These are phyloP conservation scores for Drosophila sproati DNA, from an alignment of 1,140 invertebrate species.

Conservation along the genomic window DNA sequence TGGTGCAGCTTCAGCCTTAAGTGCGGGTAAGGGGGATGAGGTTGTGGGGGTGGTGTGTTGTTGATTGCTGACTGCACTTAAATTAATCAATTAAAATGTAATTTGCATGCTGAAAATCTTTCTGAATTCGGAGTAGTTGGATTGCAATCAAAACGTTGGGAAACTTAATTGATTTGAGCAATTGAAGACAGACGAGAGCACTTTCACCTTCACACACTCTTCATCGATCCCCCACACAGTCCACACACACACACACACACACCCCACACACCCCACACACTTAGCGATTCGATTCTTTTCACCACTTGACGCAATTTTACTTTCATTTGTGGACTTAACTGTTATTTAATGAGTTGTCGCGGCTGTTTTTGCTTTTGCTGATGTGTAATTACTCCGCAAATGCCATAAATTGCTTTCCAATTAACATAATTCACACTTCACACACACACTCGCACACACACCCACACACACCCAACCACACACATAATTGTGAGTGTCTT, in stretches of 20 bases:
- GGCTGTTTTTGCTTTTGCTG: neutral
- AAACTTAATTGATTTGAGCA: conserved; percentile 39
- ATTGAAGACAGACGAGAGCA: neutral
- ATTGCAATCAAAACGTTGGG: conserved; percentile 18
- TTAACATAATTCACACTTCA: conserved; percentile 76
- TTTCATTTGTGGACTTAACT: conserved; percentile 66
- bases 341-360: conserved; percentile 65
- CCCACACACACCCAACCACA: conserved; percentile 4
- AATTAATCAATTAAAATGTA: conserved; percentile 17
- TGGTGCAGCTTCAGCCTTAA: neutral
- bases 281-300: conserved; percentile 27
- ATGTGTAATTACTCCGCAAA: conserved; percentile 47
- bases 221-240: neutral
- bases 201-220: conserved; percentile 47
- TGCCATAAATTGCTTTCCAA: conserved; percentile 72
- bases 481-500: conserved; percentile 16
- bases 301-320: conserved; percentile 51
- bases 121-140: conserved; percentile 3
- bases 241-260: too few relatives aligned
- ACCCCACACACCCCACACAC: neutral
- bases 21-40: neutral
- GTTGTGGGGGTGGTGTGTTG: too few relatives aligned
- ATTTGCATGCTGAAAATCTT: conserved; percentile 22
- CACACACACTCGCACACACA: conserved; percentile 1
- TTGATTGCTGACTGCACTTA: neutral